These are phyloP conservation scores for Theropithecus gelada DNA, from an alignment of 2,113 vertebrate species.

Conservation along the genomic window DNA sequence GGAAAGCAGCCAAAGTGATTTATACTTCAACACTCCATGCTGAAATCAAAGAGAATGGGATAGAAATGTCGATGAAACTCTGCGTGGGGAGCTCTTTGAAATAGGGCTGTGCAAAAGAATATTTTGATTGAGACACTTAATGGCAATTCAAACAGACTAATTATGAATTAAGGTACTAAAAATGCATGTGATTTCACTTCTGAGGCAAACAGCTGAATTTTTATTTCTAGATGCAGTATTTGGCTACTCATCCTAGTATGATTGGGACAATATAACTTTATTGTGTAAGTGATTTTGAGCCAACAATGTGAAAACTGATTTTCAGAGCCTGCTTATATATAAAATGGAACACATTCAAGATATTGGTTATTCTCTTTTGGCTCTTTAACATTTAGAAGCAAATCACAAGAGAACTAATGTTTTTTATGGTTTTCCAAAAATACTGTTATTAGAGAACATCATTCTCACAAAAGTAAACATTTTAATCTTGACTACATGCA, in stretches of 20 bases:
- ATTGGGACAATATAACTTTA: slow-evolving; percentile 71
- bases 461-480: slow-evolving; percentile 21
- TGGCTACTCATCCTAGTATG: slow-evolving; percentile 60
- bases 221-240: slow-evolving; percentile 63
- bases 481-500: neutral
- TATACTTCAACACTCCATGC: slow-evolving; percentile 58
- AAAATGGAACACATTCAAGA: neutral
- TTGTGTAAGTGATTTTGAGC: slow-evolving; percentile 48
- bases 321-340: neutral
- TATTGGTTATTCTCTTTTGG: neutral
- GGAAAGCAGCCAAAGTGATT: slow-evolving; percentile 73
- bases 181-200: slow-evolving; percentile 72
- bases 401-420: neutral
- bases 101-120: neutral
- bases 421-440: slow-evolving; percentile 27
- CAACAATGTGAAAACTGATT: slow-evolving; percentile 60
- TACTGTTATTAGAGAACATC: neutral
- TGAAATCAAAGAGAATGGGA: slow-evolving; percentile 63
- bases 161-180: slow-evolving; percentile 75
- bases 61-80: neutral
- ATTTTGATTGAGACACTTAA: slow-evolving; percentile 59
- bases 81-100: neutral
- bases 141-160: slow-evolving; percentile 72
- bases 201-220: slow-evolving; percentile 51
- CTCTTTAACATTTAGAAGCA: slow-evolving; percentile 3